A percentile compares a stretch with the other conserved stretches of the same genome.
Evolutionary conservation across 2,113 vertebrate genomes (phyloP).

Genomic region (Odontophorus gujanensis): DNA sequence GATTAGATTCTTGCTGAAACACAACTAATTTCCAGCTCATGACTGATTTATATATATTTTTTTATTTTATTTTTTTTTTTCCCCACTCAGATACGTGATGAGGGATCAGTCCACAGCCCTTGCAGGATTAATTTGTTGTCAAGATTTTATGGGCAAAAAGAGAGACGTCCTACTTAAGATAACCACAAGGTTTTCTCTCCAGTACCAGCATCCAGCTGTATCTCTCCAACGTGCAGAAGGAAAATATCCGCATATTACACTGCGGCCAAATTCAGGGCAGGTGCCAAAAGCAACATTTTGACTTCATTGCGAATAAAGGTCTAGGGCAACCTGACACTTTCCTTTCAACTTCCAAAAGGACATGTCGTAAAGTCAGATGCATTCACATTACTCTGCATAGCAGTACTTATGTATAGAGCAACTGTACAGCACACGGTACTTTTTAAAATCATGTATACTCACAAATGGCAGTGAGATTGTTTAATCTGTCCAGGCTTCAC

Average conservation of each 20-base stretch:
- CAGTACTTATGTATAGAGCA: neutral
- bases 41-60: neutral
- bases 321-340: constrained; percentile 8
- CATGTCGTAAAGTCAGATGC: neutral
- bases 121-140: neutral
- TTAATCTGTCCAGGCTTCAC: neutral
- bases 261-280: neutral
- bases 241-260: neutral
- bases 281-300: constrained; percentile 15
- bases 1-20: neutral
- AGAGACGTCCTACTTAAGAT: neutral
- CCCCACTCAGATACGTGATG: neutral
- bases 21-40: neutral
- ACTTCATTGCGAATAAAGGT: neutral
- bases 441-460: neutral
- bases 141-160: neutral
- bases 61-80: neutral
- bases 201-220: neutral
- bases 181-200: neutral
- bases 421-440: neutral
- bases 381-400: neutral
- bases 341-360: neutral
- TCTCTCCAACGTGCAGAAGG: neutral
- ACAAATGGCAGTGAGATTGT: neutral
- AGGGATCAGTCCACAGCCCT: neutral